phyloP scores from a whole-genome alignment of 2,113 vertebrate species.

The Diadophis punctatus region DNA sequence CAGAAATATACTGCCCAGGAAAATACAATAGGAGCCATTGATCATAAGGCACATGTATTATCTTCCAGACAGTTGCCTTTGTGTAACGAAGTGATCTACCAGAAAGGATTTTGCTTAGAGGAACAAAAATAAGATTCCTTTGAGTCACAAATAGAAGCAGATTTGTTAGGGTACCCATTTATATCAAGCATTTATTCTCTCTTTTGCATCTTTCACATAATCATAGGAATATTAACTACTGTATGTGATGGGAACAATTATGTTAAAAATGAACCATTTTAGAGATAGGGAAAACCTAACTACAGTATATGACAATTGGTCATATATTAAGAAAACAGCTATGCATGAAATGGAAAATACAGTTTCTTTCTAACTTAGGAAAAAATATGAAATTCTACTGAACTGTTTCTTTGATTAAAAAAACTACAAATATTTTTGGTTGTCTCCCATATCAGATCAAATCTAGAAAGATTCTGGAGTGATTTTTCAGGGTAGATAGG shows the following conservation, averaged over 20 bases:
- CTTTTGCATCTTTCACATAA: not conserved
- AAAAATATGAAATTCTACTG: not conserved
- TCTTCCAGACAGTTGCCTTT: not conserved
- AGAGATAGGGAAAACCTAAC: not conserved
- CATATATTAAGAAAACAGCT: not conserved
- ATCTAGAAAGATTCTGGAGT: not conserved
- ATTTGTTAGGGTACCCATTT: not conserved
- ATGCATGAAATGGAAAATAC: not conserved
- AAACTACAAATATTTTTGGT: not conserved
- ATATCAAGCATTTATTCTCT: not conserved
- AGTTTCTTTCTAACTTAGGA: not conserved
- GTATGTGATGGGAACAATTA: not conserved
- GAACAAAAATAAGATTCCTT: not conserved
- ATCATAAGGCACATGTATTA: not conserved
- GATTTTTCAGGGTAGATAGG: not conserved
- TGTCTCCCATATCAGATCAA: not conserved
- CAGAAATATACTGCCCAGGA: not conserved
- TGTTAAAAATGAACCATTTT: not conserved
- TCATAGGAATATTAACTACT: not conserved
- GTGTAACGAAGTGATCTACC: not conserved
- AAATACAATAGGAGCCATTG: not conserved
- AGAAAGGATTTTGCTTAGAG: not conserved
- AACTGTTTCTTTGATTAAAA: not conserved
- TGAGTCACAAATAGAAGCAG: not conserved
- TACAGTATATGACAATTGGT: not conserved